Base-by-base conservation (phyloP, 2,888 invertebrate genomes). In the Allophyes oxyacanthae region DNA sequence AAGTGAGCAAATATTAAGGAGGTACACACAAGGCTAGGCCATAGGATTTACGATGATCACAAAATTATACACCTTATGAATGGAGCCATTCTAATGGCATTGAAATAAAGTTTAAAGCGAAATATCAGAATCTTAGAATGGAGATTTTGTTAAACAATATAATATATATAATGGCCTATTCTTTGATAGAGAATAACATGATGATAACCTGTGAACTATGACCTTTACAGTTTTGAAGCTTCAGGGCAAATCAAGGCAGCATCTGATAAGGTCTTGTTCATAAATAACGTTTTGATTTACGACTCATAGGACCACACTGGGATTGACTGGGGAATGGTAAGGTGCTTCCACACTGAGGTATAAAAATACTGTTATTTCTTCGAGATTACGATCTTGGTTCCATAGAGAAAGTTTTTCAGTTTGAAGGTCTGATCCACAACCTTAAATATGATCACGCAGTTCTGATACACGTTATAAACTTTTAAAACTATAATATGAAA, bases 61-160 rank as follows among this genome's bases (percentile, higher is more conserved):
- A 59, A 73, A 66, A 67, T 73, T 76, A 70, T 79, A 74, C 59
- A 57, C 38, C 28, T 33, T 50, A 66, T 72, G 59, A 68, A 75
- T 64, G 51, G 66, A 36, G 69, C 81, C 86, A 48, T 79, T 86
- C 86, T 84, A 86, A 83, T 64, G 84, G 81, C 85, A 85, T 85
- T 86, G 85, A 74, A 74, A 52, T 64, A 71, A 72, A 72, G 78
- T 77, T 83, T 76, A 72, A 77, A 71, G 75, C 65, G 46, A 76
- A 79, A 73, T 78, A 78, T 73, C 75, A 8, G 20, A 32, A 11
- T 11, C 28, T 50, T 54, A 26, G 32, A 43, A 36, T 28, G 37
- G 34, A 72, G 68, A 57, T 50, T 72, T 53, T 36, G 48, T 65
- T 40, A 11, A 74, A 81, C 70, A 73, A 71, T 78, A 71, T 78